phyloP scores from a whole-genome alignment of 2,888 invertebrate genomes.

The Ormyrus labotus region DNA sequence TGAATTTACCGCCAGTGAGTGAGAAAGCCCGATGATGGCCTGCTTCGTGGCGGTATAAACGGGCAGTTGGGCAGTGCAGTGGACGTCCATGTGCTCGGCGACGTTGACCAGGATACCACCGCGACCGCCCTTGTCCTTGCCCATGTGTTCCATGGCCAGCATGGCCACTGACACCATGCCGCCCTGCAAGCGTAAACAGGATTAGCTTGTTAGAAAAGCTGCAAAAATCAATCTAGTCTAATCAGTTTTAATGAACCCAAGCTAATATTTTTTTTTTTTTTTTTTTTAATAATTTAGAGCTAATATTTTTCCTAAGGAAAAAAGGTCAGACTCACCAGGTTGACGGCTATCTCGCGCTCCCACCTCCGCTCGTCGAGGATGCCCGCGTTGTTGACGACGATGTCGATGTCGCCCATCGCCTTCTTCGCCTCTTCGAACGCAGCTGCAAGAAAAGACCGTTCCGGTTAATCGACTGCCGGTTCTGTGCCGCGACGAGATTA shows the following conservation, averaged over 20 bases:
- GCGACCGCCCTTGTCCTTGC: constrained; percentile 71
- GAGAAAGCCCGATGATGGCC: constrained; percentile 70
- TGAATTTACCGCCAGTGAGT: constrained; percentile 66
- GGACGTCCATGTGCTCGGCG: constrained; percentile 75
- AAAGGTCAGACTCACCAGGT: constrained; percentile 79
- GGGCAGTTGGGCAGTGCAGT: constrained; percentile 67
- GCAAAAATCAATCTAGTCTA: no score
- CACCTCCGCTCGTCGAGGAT: constrained; percentile 86
- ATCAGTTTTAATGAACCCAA: background rate
- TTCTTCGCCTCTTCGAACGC: constrained; percentile 83
- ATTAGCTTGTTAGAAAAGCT: background rate
- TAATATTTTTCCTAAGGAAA: background rate
- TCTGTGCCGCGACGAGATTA: background rate
- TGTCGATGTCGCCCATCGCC: constrained; percentile 83
- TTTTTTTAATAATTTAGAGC: no score
- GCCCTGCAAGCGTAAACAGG: constrained; percentile 57
- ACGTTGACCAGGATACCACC: constrained; percentile 77
- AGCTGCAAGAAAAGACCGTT: constrained; percentile 75
- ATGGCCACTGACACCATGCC: constrained; percentile 70
- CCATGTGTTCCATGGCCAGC: constrained; percentile 73
- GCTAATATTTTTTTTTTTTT: background rate
- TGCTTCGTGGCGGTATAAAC: constrained; percentile 73
- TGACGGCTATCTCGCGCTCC: constrained; percentile 86
- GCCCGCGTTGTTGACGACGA: constrained; percentile 88
- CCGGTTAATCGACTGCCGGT: no score